Conservation (phyloP, 1,140 invertebrate species). For the Camponotus floridanus region DNA sequence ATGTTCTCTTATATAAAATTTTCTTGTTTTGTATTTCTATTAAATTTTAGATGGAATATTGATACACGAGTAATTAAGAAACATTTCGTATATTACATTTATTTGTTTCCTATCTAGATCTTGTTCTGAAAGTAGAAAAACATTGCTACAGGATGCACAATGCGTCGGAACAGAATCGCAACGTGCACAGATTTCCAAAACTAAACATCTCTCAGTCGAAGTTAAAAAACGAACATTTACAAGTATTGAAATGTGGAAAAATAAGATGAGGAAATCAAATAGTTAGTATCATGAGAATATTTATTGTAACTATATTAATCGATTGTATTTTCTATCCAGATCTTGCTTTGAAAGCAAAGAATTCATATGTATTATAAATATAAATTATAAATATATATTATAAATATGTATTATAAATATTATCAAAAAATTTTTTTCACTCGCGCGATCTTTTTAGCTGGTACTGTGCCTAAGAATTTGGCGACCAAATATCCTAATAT, state of each 20-base stretch:
- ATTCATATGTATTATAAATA: too few species aligned
- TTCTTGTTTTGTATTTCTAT: too few species aligned
- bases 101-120: conserved; percentile 13
- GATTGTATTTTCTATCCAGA: too few species aligned
- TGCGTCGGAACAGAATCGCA: background rate
- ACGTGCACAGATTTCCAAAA: background rate
- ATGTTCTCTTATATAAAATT: too few species aligned
- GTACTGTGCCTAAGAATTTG: conserved; percentile 8
- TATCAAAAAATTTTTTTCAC: background rate
- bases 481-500: background rate
- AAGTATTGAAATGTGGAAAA: conserved; percentile 29
- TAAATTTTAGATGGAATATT: too few species aligned
- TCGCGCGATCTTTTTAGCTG: conserved; percentile 10
- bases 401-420: background rate
- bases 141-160: background rate
- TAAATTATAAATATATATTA: too few species aligned
- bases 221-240: conserved; percentile 30
- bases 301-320: too few species aligned
- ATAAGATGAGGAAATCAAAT: conserved; percentile 10
- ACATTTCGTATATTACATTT: background rate
- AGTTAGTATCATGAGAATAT: conserved; percentile 10
- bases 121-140: background rate
- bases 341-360: too few species aligned
- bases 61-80: too few species aligned
- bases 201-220: background rate